Base-by-base conservation (phyloP, 2,113 vertebrate species). In the Psettodes erumei region DNA sequence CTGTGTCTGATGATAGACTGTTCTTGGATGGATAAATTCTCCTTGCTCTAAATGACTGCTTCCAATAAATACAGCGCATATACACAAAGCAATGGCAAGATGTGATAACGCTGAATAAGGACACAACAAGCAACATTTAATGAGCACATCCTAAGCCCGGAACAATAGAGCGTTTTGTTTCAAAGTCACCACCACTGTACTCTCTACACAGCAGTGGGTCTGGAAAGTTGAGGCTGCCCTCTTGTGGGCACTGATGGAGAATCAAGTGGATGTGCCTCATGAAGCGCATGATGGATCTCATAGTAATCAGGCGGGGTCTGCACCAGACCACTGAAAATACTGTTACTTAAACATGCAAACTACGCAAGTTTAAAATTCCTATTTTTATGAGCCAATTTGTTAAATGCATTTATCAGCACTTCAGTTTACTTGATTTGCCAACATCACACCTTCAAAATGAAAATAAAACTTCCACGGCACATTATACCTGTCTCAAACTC, bases 151-250 rank as follows among this genome's bases (percentile, higher is more conserved):
- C 27, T 64, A 61, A 53, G 50, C 13, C 8, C 81, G 86, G 82
- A 86, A 91, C 91, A 90, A 91, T 86, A 71, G 86, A 77, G 76
- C 4, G 70, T 88, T 87, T 88, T 90, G 86, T 91, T 81, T 79
- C 21, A 75, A 19, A 75, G 64, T 64, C 54, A 33, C 59, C 42
- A 64, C 38, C 23, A 25, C 56, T 25, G 27, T 8, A 21, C 21
- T 21, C 65, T 18, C 11, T 32, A 45, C 32, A 12, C 37, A n/a
- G 48, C 18, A 32, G 54, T 1, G 19, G 58, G 28, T 32, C 50
- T 45, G 19, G 28, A 63, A 69, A 76, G 86, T 71, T 79, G 68
- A 85, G 83, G 76, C 82, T 91, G 93, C 93, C 92, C 93, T 90
- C 94, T 94, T 83, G 78, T 93, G 94, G 89, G 51, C 60, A 21